phyloP scores from a whole-genome alignment of 2,797 vertebrate genomes.

The Diglossa cyanea region DNA sequence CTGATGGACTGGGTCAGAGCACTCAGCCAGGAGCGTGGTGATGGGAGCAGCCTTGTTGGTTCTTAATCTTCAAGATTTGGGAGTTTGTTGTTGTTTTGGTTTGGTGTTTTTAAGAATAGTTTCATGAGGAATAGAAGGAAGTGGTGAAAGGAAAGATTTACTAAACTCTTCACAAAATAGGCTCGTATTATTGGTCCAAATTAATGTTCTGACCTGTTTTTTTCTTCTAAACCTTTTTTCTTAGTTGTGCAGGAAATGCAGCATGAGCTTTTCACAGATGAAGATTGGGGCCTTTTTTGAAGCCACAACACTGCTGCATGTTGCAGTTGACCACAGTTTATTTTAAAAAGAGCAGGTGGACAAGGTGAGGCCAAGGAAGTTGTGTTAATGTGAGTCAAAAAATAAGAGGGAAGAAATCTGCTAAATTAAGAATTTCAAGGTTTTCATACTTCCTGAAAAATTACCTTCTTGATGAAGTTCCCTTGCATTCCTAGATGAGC shows the following conservation, averaged over 20 bases:
- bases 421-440: background rate
- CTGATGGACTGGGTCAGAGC: background rate
- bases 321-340: background rate
- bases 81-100: background rate
- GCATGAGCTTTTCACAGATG: background rate
- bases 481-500: background rate
- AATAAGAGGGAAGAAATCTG: background rate
- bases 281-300: background rate
- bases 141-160: background rate
- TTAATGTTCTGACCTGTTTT: background rate
- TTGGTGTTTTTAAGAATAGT: background rate
- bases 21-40: background rate
- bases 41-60: background rate
- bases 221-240: background rate
- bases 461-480: background rate
- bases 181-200: background rate
- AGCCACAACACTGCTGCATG: background rate
- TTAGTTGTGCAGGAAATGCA: background rate
- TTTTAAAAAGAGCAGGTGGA: background rate
- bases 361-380: background rate
- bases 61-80: background rate
- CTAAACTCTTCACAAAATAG: background rate
- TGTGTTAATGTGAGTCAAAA: background rate
- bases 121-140: background rate
- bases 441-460: background rate